Evolutionary conservation across 2,888 invertebrate species (phyloP).

Genomic region (Drepana falcataria): DNA sequence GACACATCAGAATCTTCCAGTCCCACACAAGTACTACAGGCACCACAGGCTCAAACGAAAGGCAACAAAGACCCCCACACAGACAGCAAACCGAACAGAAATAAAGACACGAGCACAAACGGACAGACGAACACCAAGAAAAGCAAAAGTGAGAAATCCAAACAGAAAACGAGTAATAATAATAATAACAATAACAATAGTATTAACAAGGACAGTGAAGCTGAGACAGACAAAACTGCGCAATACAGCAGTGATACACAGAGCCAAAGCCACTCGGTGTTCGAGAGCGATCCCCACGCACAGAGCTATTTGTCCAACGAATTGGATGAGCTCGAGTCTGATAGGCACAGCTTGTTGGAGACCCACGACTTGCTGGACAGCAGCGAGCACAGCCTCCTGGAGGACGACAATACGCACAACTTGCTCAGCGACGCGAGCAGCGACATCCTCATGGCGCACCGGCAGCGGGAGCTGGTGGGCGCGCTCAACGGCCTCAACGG

Average conservation of each 20-base stretch:
- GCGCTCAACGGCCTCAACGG: background rate
- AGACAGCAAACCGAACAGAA: conserved; percentile 56
- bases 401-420: conserved; percentile 63
- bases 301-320: conserved; percentile 59
- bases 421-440: conserved; percentile 57
- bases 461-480: background rate
- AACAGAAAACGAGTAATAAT: conserved; percentile 73
- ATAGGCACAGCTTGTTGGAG: conserved; percentile 69
- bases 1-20: conserved; percentile 74
- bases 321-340: conserved; percentile 69
- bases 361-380: conserved; percentile 68
- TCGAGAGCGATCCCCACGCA: conserved; percentile 58
- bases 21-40: conserved; percentile 50
- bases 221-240: conserved; percentile 23
- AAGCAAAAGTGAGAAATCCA: conserved; percentile 71
- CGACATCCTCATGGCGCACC: conserved; percentile 60
- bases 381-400: conserved; percentile 66
- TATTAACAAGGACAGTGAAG: conserved; percentile 10
- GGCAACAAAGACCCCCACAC: conserved; percentile 66
- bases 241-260: conserved; percentile 23
- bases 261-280: conserved; percentile 46
- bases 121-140: conserved; percentile 50
- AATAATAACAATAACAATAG: conserved; percentile 21
- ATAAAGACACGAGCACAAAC: conserved; percentile 67
- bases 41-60: conserved; percentile 68